Percentiles rank a stretch among this genome's conserved stretches.
Conservation (phyloP, 1,140 invertebrate genomes). For the Drosophila bipectinata region DNA sequence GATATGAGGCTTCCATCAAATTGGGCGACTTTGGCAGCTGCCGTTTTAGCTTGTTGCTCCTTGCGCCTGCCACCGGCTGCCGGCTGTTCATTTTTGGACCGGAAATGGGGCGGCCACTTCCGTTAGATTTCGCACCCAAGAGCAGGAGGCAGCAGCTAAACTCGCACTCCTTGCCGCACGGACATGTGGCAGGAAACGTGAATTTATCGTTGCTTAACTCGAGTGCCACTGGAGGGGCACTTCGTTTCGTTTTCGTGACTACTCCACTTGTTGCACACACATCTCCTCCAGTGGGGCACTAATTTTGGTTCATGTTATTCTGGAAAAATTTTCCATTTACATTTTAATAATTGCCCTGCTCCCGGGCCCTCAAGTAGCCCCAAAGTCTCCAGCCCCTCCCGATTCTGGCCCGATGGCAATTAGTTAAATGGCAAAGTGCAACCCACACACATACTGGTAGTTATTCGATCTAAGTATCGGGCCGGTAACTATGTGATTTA, state of each 20-base stretch:
- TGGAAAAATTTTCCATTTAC: constrained; percentile 53
- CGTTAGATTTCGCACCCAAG: constrained; percentile 66
- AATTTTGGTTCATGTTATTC: constrained; percentile 42
- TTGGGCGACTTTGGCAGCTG: constrained; percentile 23
- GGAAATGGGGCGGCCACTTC: constrained; percentile 73
- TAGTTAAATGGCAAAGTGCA: constrained; percentile 59
- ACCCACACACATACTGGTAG: constrained; percentile 13
- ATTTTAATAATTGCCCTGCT: constrained; percentile 62
- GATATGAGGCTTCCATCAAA: constrained; percentile 26
- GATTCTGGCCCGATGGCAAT: constrained; percentile 29
- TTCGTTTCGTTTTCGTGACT: constrained; percentile 47
- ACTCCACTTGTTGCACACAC: constrained; percentile 40
- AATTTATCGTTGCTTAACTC: constrained; percentile 74
- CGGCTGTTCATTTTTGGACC: constrained; percentile 43
- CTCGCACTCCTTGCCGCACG: constrained; percentile 51
- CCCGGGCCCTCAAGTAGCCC: constrained; percentile 35
- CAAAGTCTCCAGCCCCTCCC: constrained; percentile 10
- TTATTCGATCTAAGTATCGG: constrained; percentile 42
- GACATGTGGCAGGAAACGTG: constrained; percentile 73
- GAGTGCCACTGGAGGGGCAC: constrained; percentile 47
- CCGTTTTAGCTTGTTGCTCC: constrained; percentile 10
- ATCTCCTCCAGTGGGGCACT: constrained; percentile 10
- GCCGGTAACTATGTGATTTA: constrained; percentile 37
- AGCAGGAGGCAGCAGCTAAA: constrained; percentile 1
- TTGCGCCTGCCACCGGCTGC: constrained; percentile 19